Evolutionary conservation across 2,113 vertebrate species (phyloP).

Genomic region (Tricholaema leucomelas): DNA sequence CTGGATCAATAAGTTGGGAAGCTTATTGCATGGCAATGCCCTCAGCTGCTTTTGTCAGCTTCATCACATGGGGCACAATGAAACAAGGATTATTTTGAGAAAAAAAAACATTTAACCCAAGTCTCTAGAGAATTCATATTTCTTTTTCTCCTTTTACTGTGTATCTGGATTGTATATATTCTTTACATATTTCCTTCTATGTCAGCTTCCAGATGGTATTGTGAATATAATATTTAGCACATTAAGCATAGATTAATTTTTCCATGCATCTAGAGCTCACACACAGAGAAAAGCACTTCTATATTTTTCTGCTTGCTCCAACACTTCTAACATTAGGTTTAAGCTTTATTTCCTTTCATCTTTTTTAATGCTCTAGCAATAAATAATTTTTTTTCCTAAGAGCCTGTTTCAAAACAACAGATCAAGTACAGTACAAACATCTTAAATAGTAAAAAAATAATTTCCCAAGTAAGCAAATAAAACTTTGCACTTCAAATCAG

Average conservation of each 20-base stretch:
- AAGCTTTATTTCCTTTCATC: constrained; percentile 49
- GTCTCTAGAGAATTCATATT: not conserved
- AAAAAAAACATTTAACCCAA: constrained; percentile 36
- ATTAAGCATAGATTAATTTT: constrained; percentile 56
- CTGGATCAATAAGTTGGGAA: constrained; percentile 40
- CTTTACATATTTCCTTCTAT: constrained; percentile 38
- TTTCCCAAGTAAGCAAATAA: constrained; percentile 88
- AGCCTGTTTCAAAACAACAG: constrained; percentile 75
- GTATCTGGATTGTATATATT: constrained; percentile 33
- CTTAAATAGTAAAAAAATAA: constrained; percentile 83
- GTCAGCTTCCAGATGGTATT: constrained; percentile 50
- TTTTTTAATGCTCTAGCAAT: constrained; percentile 53
- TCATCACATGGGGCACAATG: not conserved
- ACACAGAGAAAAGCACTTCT: constrained; percentile 27
- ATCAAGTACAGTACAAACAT: constrained; percentile 76
- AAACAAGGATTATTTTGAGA: constrained; percentile 38
- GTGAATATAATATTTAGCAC: constrained; percentile 50
- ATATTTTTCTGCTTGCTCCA: constrained; percentile 31
- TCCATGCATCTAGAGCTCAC: not conserved
- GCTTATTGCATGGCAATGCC: constrained; percentile 23
- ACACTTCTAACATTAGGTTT: constrained; percentile 38
- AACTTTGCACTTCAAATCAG: constrained; percentile 87
- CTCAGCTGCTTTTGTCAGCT: constrained; percentile 24
- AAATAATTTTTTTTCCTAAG: constrained; percentile 60
- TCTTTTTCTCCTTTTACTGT: constrained; percentile 9